Evolutionary conservation across 1,140 invertebrate species (phyloP).

Genomic region (Melanaphis sacchari): DNA sequence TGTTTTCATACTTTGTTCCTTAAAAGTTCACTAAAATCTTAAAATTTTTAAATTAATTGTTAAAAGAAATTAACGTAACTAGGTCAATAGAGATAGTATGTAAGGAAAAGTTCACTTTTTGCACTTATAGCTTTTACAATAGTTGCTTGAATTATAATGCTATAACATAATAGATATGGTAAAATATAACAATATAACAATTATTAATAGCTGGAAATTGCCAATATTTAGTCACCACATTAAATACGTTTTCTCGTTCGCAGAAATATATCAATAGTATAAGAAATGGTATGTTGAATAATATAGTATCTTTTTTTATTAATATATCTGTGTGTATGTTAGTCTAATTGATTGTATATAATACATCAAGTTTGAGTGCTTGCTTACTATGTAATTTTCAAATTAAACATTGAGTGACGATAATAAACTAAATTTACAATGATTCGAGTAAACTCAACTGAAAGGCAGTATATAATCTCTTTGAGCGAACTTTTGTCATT

Average conservation of each 20-base stretch:
- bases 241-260: background rate
- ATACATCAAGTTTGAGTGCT: background rate
- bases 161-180: background rate
- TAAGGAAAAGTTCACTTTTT: background rate
- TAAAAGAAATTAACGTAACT: background rate
- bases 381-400: background rate
- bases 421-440: background rate
- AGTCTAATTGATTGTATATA: background rate
- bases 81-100: background rate
- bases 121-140: background rate
- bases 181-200: background rate
- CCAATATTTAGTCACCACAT: background rate
- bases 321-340: background rate
- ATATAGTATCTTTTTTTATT: background rate
- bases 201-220: background rate
- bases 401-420: background rate
- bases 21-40: background rate
- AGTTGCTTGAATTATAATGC: background rate
- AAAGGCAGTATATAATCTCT: background rate
- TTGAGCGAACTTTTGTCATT: background rate
- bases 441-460: background rate
- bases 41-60: background rate
- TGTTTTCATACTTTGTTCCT: background rate
- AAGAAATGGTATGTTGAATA: background rate
- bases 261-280: background rate